Evolutionary conservation across 2,888 invertebrate species (phyloP).

Genomic region (Palloptera scutellata): DNA sequence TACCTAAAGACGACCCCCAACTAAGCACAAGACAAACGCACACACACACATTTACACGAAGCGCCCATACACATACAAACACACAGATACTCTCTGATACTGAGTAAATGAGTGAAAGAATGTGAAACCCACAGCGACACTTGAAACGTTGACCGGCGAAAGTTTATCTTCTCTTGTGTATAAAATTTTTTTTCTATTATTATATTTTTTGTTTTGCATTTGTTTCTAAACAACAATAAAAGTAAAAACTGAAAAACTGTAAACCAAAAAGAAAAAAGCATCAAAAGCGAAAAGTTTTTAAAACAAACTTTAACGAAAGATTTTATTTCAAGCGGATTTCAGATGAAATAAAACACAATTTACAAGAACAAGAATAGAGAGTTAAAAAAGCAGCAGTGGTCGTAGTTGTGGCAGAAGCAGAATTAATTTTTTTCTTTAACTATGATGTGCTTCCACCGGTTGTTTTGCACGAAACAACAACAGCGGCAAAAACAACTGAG

Average conservation of each 20-base stretch:
- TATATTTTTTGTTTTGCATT: not conserved
- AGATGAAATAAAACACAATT: not conserved
- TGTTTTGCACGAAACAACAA: not conserved
- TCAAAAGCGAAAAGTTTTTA: not conserved
- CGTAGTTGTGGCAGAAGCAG: not conserved
- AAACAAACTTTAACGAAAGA: constrained; percentile 8
- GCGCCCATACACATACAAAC: not conserved
- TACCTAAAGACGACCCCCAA: not conserved
- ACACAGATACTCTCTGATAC: not conserved
- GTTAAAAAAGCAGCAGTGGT: no score
- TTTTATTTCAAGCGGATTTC: not conserved
- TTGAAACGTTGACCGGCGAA: constrained; percentile 18
- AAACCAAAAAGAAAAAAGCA: constrained; percentile 21
- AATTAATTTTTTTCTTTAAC: not conserved
- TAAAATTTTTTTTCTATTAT: constrained; percentile 1
- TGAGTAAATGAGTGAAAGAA: not conserved
- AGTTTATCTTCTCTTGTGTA: no score
- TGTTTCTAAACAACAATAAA: not conserved
- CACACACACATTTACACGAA: not conserved
- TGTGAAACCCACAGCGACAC: constrained; percentile 19
- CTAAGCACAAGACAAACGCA: not conserved
- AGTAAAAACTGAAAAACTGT: constrained; percentile 9
- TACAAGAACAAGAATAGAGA: no score
- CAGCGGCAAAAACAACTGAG: not conserved
- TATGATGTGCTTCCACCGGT: not conserved